phyloP scores from a whole-genome alignment of 2,888 invertebrate genomes.

The Adela reaumurella region DNA sequence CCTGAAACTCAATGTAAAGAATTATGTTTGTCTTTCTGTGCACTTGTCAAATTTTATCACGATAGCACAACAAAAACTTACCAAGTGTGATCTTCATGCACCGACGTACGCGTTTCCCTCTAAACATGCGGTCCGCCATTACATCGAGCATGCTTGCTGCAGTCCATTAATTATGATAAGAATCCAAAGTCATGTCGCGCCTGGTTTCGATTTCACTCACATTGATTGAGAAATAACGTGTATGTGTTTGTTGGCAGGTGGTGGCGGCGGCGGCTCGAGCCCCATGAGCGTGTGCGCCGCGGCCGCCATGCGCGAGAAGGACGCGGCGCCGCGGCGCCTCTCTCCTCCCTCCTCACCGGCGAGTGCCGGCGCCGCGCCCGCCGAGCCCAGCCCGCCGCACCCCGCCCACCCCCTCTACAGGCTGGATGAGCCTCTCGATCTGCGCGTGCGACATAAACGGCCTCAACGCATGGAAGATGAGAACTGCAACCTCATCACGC shows the following conservation, averaged over 20 bases:
- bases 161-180: no score
- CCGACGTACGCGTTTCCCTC: no score
- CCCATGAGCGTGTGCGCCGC: conserved; percentile 74
- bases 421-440: conserved; percentile 79
- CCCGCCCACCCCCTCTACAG: conserved; percentile 52
- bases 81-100: no score
- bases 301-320: conserved; percentile 80
- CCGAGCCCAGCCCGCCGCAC: conserved; percentile 54
- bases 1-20: no score
- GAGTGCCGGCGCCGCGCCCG: conserved; percentile 54
- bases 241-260: conserved; percentile 7
- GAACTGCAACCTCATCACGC: conserved; percentile 75
- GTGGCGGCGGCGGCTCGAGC: conserved; percentile 52
- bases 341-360: conserved; percentile 45
- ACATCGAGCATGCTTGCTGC: no score
- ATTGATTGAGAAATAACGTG: not conserved
- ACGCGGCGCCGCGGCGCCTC: conserved; percentile 88
- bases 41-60: no score
- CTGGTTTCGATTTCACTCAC: no score
- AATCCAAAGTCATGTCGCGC: no score
- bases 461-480: conserved; percentile 70
- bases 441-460: conserved; percentile 83
- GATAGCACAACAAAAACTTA: no score
- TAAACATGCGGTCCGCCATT: no score
- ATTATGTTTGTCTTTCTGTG: no score